These are phyloP conservation scores for Tanytarsus gracilentus DNA, from an alignment of 2,888 invertebrate genomes.

Conservation along the genomic window DNA sequence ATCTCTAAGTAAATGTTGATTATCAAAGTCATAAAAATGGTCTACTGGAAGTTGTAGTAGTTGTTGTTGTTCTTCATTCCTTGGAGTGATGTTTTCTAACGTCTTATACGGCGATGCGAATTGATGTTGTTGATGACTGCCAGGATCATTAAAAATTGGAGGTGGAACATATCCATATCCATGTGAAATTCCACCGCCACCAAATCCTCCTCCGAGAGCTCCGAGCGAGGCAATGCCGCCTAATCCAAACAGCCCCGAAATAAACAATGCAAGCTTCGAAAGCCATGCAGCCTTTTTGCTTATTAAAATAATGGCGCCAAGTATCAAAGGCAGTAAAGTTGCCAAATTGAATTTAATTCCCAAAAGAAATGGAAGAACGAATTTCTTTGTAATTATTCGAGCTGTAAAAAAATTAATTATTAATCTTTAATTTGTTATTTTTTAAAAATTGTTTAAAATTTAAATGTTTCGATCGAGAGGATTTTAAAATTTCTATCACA, in stretches of 20 bases:
- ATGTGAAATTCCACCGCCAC: conserved; percentile 25
- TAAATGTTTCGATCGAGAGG: no score
- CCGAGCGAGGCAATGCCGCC: conserved; percentile 40
- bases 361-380: conserved; percentile 66
- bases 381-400: conserved; percentile 58
- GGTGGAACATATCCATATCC: conserved; percentile 30
- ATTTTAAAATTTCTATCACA: no score
- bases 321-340: conserved; percentile 61
- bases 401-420: conserved; percentile 48
- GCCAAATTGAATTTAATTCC: conserved; percentile 73
- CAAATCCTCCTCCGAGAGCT: conserved; percentile 32
- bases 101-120: conserved; percentile 33
- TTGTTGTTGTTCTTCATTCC: conserved; percentile 19
- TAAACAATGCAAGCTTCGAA: conserved; percentile 62
- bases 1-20: conserved; percentile 34
- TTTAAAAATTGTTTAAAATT: no score
- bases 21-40: conserved; percentile 41
- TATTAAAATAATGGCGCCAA: conserved; percentile 59
- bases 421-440: conserved; percentile 28
- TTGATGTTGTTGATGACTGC: conserved; percentile 36
- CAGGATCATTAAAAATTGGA: conserved; percentile 29
- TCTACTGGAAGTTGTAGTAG: conserved; percentile 34
- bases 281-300: conserved; percentile 69
- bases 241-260: conserved; percentile 59
- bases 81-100: conserved; percentile 32